These are phyloP conservation scores for Neodiprion lecontei DNA, from an alignment of 1,140 invertebrate genomes.

Conservation along the genomic window DNA sequence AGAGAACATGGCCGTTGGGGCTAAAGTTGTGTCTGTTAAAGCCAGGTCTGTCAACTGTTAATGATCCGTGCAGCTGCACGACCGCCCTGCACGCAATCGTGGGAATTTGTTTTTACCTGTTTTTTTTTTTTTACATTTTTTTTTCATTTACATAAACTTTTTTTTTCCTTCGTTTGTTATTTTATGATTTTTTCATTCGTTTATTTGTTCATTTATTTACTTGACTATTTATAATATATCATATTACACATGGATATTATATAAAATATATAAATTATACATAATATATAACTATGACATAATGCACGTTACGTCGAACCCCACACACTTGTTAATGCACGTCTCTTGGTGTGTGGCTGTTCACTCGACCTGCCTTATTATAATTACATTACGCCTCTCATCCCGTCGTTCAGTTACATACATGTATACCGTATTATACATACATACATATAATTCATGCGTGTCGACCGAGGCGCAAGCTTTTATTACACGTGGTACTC, in stretches of 20 bases:
- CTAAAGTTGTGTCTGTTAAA: constrained; percentile 96
- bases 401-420: no score
- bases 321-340: background rate
- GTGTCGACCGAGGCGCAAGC: no score
- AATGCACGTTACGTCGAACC: background rate
- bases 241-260: constrained; percentile 16
- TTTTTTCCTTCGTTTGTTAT: constrained; percentile 18
- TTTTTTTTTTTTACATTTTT: constrained; percentile 14
- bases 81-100: constrained; percentile 58
- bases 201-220: constrained; percentile 15
- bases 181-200: constrained; percentile 16
- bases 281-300: background rate
- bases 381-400: no score
- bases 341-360: constrained; percentile 1
- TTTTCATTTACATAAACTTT: background rate
- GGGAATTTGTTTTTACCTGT: constrained; percentile 44
- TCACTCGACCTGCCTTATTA: background rate
- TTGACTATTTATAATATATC: constrained; percentile 15
- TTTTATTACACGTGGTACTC: no score
- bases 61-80: constrained; percentile 61
- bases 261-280: background rate
- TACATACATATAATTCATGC: no score
- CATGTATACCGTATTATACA: no score
- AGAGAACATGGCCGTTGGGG: constrained; percentile 95
- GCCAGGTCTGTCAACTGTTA: constrained; percentile 86